Conservation (phyloP, 1,140 invertebrate species). For the Drosophila tropicalis region DNA sequence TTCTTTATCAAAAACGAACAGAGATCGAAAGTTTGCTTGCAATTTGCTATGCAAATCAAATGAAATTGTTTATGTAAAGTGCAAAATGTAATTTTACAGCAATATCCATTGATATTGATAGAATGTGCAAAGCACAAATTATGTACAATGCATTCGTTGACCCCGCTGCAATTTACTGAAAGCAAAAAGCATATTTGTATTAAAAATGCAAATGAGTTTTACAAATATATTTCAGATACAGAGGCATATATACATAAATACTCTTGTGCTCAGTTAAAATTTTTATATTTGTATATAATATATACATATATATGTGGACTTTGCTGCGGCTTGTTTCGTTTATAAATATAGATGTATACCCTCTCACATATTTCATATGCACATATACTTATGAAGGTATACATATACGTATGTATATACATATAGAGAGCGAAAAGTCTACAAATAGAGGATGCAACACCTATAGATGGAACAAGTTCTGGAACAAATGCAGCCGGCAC, state of each 20-base stretch:
- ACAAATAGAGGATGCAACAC: slow-evolving; percentile 39
- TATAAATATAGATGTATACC: slow-evolving; percentile 33
- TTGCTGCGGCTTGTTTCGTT: slow-evolving; percentile 6
- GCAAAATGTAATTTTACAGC: slow-evolving; percentile 17
- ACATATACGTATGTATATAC: slow-evolving; percentile 16
- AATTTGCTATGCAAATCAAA: slow-evolving; percentile 11
- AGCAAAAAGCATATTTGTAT: slow-evolving; percentile 59
- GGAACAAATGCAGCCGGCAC: slow-evolving; percentile 75
- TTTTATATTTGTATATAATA: slow-evolving; percentile 15
- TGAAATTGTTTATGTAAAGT: slow-evolving; percentile 17
- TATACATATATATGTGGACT: slow-evolving; percentile 12
- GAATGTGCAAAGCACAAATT: slow-evolving; percentile 49
- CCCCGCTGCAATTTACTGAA: slow-evolving; percentile 42
- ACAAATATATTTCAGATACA: slow-evolving; percentile 21
- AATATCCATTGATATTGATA: slow-evolving; percentile 35
- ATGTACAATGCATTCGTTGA: slow-evolving; percentile 64
- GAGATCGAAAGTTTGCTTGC: not conserved
- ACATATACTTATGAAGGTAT: slow-evolving; percentile 22
- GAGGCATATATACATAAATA: no score
- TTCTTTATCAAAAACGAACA: not conserved
- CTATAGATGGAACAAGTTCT: slow-evolving; percentile 60
- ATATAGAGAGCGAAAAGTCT: slow-evolving; percentile 24
- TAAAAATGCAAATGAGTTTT: slow-evolving; percentile 65
- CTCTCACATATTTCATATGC: slow-evolving; percentile 21
- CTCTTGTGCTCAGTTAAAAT: slow-evolving; percentile 24